phyloP scores from a whole-genome alignment of 2,888 invertebrate genomes.

The Nephrotoma appendiculata region DNA sequence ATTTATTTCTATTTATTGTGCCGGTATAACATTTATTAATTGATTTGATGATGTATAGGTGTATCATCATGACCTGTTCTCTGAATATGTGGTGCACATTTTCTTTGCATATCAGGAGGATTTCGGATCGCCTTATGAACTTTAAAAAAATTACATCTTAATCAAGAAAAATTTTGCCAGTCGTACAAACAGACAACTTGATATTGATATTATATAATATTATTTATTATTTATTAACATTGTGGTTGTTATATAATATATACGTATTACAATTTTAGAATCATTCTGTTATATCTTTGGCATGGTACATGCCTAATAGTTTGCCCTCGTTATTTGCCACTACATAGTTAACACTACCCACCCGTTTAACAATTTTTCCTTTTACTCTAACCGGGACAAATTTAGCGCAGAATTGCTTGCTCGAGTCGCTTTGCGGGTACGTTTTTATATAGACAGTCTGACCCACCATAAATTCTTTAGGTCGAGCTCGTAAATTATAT shows the following conservation, averaged over 20 bases:
- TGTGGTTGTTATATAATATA: too few species aligned
- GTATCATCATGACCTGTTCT: too few species aligned
- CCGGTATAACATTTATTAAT: neutral
- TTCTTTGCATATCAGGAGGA: too few species aligned
- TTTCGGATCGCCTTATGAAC: too few species aligned
- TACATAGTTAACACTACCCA: neutral
- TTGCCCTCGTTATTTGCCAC: neutral
- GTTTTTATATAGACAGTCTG: neutral
- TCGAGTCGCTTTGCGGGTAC: neutral
- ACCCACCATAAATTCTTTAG: neutral
- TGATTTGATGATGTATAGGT: neutral
- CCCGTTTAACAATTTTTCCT: neutral
- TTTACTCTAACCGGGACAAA: neutral
- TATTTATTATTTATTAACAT: too few species aligned
- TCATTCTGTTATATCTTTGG: neutral
- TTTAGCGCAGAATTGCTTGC: neutral
- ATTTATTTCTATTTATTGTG: neutral
- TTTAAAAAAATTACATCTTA: too few species aligned
- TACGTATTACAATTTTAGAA: neutral
- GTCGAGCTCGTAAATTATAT: neutral
- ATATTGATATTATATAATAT: too few species aligned
- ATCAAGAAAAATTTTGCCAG: neutral
- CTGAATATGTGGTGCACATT: too few species aligned
- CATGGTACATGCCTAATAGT: neutral
- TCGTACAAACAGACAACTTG: neutral